Evolutionary conservation across 2,797 vertebrate species (phyloP), one percentile per base, ranked within the genome.

Genomic region (Simalia tracyae): DNA sequence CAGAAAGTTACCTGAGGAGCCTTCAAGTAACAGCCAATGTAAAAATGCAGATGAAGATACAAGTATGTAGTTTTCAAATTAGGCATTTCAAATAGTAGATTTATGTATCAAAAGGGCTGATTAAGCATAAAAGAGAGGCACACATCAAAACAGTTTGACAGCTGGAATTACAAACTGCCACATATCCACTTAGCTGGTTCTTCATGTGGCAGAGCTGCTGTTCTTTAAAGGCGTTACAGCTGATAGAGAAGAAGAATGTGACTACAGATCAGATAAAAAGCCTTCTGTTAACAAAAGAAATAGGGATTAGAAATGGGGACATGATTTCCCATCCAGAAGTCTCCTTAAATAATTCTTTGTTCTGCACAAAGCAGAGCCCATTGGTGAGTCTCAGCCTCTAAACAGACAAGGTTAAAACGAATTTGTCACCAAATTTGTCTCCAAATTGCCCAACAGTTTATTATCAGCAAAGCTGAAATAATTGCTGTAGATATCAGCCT

Each of bases 391-490:
- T 95, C 60, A 92, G 42, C 4, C 89, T 90, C 63, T 1, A 90
- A 59, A 46, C 59, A 87, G 56, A 28, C 76, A 92, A 50, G 57
- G 66, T 61, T 93, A 95, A 92, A n/a, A 50, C 90, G 91, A 87
- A 88, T 84, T 42, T 68, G 7, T 93, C 90, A 94, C 72, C 4
- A 92, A 72, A 68, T 61, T 54, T 86, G 63, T 0, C 26, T 87
- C 28, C 59, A 94, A 94, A 92, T 84, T 93, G n/a, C 84, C 57
- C 59, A 94, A 56, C 63, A 94, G 31, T 95, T 95, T 91, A 94
- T 94, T 92, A 92, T 61, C 0, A 0, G 86, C 90, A 91, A 54
- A 94, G 60, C 19, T 86, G 61, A 94, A 96, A 95, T 94, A 96
- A 95, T 95, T 95, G 87, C 87, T 93, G 14, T 17, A 26, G 66